phyloP scores from a whole-genome alignment of 2,888 invertebrate species.

The Synanthedon andrenaeformis region DNA sequence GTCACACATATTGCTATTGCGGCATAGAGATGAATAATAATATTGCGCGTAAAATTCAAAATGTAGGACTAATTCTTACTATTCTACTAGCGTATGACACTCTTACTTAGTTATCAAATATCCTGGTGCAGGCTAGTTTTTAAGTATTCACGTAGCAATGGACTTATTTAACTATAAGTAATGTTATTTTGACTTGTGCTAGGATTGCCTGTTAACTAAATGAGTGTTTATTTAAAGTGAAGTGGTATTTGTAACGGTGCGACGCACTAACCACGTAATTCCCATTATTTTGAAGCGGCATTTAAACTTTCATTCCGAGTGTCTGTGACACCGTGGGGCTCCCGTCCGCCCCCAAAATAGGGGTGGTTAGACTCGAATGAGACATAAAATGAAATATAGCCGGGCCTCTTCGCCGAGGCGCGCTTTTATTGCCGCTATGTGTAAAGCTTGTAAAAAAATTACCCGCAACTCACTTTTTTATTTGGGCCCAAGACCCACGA shows the following conservation, averaged over 20 bases:
- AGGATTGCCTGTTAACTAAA: too few relatives aligned
- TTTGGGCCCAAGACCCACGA: slow-evolving; percentile 21
- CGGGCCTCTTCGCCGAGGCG: slow-evolving; percentile 35
- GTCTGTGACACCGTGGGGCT: slow-evolving; percentile 32
- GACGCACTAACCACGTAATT: slow-evolving; percentile 28
- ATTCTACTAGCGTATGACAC: too few relatives aligned
- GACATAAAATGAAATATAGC: slow-evolving; percentile 56
- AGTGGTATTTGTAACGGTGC: neutral
- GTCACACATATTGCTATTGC: too few relatives aligned
- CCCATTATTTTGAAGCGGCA: slow-evolving; percentile 47
- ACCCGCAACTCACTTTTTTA: slow-evolving; percentile 48
- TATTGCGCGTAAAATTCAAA: too few relatives aligned
- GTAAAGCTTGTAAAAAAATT: slow-evolving; percentile 63
- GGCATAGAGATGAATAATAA: too few relatives aligned
- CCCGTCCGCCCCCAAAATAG: slow-evolving; percentile 14
- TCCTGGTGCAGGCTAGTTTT: too few relatives aligned
- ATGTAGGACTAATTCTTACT: too few relatives aligned
- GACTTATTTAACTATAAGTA: too few relatives aligned
- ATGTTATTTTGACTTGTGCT: too few relatives aligned
- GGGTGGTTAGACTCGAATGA: slow-evolving; percentile 20
- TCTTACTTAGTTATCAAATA: too few relatives aligned
- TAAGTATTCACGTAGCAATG: too few relatives aligned
- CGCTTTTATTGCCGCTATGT: slow-evolving; percentile 60
- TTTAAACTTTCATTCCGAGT: slow-evolving; percentile 59
- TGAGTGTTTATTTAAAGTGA: too few relatives aligned